Conservation (phyloP, 2,888 invertebrate species). For the Masnerella sp. region DNA sequence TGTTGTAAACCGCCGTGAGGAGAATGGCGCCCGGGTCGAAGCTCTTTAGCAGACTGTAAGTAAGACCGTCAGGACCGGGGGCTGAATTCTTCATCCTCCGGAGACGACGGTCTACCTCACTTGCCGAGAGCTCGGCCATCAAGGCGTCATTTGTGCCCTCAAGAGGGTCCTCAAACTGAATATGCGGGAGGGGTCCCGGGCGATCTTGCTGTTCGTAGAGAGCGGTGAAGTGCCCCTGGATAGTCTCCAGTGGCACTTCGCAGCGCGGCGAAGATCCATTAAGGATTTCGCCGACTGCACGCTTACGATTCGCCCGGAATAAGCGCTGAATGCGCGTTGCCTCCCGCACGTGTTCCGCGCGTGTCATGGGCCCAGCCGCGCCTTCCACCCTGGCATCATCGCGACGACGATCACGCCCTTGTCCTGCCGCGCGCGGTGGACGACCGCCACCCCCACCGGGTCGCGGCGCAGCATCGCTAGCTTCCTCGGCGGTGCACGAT, state of each 20-base stretch:
- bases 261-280: conserved; percentile 34
- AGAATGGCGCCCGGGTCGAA: conserved; percentile 54
- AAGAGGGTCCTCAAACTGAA: conserved; percentile 14
- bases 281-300: conserved; percentile 50
- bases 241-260: conserved; percentile 17
- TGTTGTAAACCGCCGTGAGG: conserved; percentile 53
- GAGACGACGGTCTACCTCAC: conserved; percentile 30
- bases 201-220: conserved; percentile 2
- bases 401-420: background rate
- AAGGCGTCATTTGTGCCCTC: conserved; percentile 9
- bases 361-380: background rate
- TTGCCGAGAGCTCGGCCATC: background rate
- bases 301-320: conserved; percentile 36
- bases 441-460: background rate
- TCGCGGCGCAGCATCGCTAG: background rate
- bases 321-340: conserved; percentile 36
- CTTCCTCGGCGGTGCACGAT: background rate
- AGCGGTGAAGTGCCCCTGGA: conserved; percentile 29
- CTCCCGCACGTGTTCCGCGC: conserved; percentile 12
- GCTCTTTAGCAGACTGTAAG: conserved; percentile 50
- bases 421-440: background rate
- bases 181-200: conserved; percentile 5
- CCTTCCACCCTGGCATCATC: background rate
- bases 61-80: conserved; percentile 49
- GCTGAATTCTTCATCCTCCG: conserved; percentile 45